Evolutionary conservation across 2,888 invertebrate genomes (phyloP), one percentile per base, ranked within the genome.

Genomic region (Oxyteleia sp.): DNA sequence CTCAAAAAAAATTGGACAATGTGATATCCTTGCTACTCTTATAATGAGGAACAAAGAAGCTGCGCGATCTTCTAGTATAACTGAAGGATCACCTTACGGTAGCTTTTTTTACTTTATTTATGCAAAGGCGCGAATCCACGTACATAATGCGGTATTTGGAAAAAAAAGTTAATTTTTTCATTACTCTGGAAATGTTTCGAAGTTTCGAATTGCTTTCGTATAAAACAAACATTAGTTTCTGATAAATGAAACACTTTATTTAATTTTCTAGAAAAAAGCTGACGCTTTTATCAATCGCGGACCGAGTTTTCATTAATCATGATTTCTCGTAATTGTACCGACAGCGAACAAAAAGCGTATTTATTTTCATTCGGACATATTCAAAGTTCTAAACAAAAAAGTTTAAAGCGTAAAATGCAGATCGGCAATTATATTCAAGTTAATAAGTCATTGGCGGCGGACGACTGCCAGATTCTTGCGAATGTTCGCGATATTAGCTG

Each of bases 401-500:
- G 51, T 23, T n/a, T 26, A 13, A 51, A 51, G 38, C 29, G 13
- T 26, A 51, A 51, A 66, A 41, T 38, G 38, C 11, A 18, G 16
- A 4, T 7, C 16, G 23, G 20, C 29, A 74, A 75, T 74, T 55
- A 53, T 55, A 20, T 16, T 45, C 41, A 11, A 29, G 53, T 76
- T 76, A 64, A 82, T 71, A 76, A 82, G 59, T 64, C 61, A 72
- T 51, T 41, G 20, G 43, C 18, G 43, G 26, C 69, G 18, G 38
- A 71, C 61, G 55, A 49, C 10, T 63, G 64, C 68, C 64, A 68
- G 68, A 66, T 71, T 71, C 41, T 74, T 29, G 29, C 35, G 55
- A 72, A 69, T 68, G 61, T 74, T 35, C 23, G 43, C 69, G 49
- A 79, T 79, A 69, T 78, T 78, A 61, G 55, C 64, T 49, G 61